Evolutionary conservation across 2,797 vertebrate species (phyloP).

Genomic region (Glossophaga mutica): DNA sequence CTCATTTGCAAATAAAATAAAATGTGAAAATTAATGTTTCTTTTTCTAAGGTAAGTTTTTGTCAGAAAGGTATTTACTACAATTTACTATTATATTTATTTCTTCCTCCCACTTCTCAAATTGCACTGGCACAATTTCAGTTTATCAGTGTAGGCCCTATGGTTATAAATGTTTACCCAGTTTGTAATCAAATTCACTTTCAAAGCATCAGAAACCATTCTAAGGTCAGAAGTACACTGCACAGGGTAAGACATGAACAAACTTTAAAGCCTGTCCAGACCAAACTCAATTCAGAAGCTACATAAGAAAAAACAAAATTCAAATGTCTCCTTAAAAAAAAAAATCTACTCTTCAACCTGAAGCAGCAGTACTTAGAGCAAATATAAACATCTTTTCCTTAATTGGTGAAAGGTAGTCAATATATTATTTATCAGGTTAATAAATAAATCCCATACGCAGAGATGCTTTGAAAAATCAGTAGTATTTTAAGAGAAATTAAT

Average conservation of each 20-base stretch:
- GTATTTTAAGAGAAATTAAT: background rate
- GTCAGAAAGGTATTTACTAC: conserved; percentile 59
- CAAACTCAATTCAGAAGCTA: background rate
- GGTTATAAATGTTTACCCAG: conserved; percentile 45
- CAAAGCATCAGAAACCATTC: background rate
- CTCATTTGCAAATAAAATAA: conserved; percentile 74
- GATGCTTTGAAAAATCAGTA: conserved; percentile 5
- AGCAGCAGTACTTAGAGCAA: background rate
- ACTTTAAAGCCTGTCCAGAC: conserved; percentile 1
- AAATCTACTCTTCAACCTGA: background rate
- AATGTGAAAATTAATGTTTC: conserved; percentile 67
- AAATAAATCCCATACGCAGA: background rate
- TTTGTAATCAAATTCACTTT: conserved; percentile 51
- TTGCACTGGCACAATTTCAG: conserved; percentile 49
- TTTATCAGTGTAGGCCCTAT: conserved; percentile 18
- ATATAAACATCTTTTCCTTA: background rate
- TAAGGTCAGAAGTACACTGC: conserved; percentile 8
- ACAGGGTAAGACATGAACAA: background rate
- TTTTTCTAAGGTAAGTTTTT: conserved; percentile 10
- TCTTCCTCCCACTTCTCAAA: conserved; percentile 70
- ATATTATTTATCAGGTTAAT: background rate
- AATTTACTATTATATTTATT: conserved; percentile 68
- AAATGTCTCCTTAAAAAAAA: background rate
- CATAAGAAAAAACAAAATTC: background rate
- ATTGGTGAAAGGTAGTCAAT: background rate